Conservation (phyloP, 2,888 invertebrate species). For the Prenolepis imparis region DNA sequence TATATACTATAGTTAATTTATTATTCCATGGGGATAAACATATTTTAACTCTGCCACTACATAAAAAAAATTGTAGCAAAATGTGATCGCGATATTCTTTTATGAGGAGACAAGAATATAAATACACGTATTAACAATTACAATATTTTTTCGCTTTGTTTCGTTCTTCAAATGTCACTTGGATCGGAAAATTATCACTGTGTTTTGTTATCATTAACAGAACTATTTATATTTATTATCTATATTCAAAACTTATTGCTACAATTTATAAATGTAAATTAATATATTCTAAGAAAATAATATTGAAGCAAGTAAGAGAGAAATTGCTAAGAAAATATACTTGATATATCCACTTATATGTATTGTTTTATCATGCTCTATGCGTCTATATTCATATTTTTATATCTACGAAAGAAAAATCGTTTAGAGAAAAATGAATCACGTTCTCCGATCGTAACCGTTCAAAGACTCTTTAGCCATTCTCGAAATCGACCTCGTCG, state of each 20-base stretch:
- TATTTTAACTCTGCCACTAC: background rate
- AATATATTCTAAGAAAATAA: constrained; percentile 7
- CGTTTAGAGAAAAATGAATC: background rate
- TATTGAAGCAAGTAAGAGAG: background rate
- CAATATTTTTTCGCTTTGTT: background rate
- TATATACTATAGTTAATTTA: background rate
- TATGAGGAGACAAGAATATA: background rate
- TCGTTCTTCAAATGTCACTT: background rate
- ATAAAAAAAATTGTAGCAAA: background rate
- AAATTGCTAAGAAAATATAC: background rate
- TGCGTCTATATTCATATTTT: background rate
- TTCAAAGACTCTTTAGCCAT: background rate
- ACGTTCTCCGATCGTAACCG: background rate
- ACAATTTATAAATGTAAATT: background rate
- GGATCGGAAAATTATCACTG: background rate
- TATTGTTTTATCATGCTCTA: background rate
- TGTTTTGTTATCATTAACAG: background rate
- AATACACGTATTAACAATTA: background rate
- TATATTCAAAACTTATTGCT: background rate
- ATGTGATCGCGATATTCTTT: background rate
- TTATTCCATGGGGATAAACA: background rate
- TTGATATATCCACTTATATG: background rate
- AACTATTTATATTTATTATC: background rate
- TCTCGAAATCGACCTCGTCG: background rate
- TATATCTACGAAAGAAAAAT: background rate